Evolutionary conservation across 2,113 vertebrate species (phyloP).

Genomic region (Castor canadensis): DNA sequence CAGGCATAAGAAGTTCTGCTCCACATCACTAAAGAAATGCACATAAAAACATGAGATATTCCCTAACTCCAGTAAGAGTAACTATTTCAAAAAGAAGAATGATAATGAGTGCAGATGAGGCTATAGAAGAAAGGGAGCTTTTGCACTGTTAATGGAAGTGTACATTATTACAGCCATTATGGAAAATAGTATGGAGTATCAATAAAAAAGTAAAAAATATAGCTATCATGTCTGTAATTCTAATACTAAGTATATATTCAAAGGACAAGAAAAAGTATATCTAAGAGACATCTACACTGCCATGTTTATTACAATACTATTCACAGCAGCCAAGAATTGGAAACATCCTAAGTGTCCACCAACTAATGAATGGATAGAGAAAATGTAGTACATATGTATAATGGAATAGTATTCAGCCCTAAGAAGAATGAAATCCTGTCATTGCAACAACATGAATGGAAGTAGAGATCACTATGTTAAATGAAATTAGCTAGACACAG

Average conservation of each 20-base stretch:
- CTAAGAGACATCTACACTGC: neutral
- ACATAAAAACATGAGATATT: neutral
- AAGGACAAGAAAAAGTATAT: neutral
- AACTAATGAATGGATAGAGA: too few species aligned
- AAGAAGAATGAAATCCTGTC: neutral
- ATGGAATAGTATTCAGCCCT: neutral
- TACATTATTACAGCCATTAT: too few species aligned
- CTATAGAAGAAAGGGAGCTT: neutral
- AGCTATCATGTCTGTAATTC: neutral
- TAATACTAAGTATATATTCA: too few species aligned
- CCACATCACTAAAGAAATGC: neutral
- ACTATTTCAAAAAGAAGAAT: neutral
- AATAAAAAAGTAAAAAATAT: neutral
- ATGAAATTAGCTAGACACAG: too few species aligned
- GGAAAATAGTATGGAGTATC: neutral
- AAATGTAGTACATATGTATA: too few species aligned
- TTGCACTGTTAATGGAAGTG: neutral
- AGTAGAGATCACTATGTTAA: too few species aligned
- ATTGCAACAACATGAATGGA: too few species aligned
- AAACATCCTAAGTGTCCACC: neutral
- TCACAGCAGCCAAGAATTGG: neutral
- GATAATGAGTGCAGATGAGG: neutral
- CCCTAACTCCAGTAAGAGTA: neutral
- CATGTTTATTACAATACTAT: neutral
- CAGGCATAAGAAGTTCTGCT: too few species aligned